phyloP scores from a whole-genome alignment of 2,797 vertebrate genomes.

The Liasis olivaceus region DNA sequence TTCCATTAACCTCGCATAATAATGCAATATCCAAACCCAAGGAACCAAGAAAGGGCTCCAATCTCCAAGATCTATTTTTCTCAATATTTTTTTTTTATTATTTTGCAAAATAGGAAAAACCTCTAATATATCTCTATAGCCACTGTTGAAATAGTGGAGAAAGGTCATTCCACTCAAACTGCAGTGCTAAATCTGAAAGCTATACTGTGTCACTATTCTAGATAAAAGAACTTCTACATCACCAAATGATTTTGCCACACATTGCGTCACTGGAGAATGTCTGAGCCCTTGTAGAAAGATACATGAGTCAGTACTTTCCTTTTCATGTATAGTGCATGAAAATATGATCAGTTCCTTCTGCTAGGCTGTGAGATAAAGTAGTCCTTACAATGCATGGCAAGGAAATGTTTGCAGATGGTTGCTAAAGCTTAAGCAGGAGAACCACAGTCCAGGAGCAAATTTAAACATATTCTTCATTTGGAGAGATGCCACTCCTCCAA shows the following conservation, averaged over 20 bases:
- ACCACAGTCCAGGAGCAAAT: neutral
- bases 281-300: neutral
- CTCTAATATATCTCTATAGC: neutral
- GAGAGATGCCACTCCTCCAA: neutral
- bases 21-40: neutral
- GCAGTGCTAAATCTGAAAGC: neutral
- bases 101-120: neutral
- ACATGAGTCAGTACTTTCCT: neutral
- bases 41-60: neutral
- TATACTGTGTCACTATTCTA: neutral
- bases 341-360: neutral
- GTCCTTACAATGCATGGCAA: neutral
- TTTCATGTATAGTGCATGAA: neutral
- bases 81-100: neutral
- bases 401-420: neutral
- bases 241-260: neutral
- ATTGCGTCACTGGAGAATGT: neutral
- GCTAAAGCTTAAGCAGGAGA: neutral
- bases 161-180: neutral
- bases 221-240: neutral
- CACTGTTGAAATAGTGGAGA: fast-evolving
- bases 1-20: neutral
- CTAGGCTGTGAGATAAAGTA: neutral
- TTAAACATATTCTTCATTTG: neutral
- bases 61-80: fast-evolving